phyloP scores from a whole-genome alignment of 2,797 vertebrate species.

The Hippoglossus hippoglossus region DNA sequence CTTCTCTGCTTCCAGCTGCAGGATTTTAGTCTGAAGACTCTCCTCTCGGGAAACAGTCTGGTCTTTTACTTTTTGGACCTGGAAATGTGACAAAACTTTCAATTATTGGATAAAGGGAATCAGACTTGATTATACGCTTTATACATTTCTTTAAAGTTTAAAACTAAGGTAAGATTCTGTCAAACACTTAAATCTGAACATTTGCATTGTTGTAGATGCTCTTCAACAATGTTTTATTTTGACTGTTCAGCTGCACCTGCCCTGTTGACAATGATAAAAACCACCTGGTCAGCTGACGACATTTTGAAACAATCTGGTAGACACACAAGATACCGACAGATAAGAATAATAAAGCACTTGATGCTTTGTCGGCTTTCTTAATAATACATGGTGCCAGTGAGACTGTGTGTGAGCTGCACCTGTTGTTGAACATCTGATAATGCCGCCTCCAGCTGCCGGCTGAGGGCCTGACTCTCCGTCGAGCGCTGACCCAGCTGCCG shows the following conservation, averaged over 20 bases:
- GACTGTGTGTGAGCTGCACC: conserved; percentile 68
- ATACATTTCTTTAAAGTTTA: no score
- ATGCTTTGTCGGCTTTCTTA: background rate
- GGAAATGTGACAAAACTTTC: background rate
- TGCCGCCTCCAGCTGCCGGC: conserved; percentile 86
- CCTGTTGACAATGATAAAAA: background rate
- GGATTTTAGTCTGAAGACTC: conserved; percentile 84
- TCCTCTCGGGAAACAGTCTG: conserved; percentile 81
- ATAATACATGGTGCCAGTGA: background rate
- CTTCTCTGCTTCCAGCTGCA: conserved; percentile 86
- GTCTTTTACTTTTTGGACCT: conserved; percentile 87
- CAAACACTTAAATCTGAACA: no score
- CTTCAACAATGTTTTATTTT: no score
- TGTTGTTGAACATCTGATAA: conserved; percentile 86
- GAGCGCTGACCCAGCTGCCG: conserved; percentile 86
- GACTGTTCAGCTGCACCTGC: background rate
- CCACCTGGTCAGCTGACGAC: background rate
- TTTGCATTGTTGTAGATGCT: no score
- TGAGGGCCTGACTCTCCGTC: conserved; percentile 81
- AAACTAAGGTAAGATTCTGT: no score
- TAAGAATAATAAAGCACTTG: background rate
- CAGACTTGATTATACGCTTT: no score
- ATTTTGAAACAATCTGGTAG: background rate
- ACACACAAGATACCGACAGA: no score
- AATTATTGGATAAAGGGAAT: background rate